Evolutionary conservation across 2,797 vertebrate species (phyloP).

Genomic region (Enteromius viviparus): DNA sequence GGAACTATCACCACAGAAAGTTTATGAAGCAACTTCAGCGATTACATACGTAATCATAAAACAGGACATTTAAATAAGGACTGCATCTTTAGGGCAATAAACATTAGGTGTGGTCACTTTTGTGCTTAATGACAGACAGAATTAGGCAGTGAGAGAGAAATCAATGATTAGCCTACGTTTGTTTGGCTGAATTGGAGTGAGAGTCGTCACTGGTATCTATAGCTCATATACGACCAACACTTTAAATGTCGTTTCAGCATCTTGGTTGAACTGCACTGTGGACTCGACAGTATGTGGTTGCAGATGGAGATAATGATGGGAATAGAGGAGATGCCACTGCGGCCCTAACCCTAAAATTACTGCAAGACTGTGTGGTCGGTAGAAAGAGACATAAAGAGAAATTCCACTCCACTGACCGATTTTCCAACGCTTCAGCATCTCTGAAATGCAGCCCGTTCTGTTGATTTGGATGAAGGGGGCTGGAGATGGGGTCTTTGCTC

Average conservation of each 20-base stretch:
- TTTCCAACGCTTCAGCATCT: constrained; percentile 54
- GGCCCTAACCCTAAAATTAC: constrained; percentile 56
- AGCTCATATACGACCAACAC: constrained; percentile 3
- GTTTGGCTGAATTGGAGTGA: constrained; percentile 1
- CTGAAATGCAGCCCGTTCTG: constrained; percentile 30
- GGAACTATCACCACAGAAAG: constrained; percentile 39
- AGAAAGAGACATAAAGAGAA: constrained; percentile 52
- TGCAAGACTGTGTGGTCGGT: constrained; percentile 54
- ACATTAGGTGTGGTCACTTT: constrained; percentile 1
- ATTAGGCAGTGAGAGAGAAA: neutral
- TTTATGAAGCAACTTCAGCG: constrained; percentile 16
- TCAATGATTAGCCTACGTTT: neutral
- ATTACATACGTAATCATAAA: constrained; percentile 29
- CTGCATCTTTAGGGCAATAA: neutral
- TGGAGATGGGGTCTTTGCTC: constrained; percentile 10
- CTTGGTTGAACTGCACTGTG: constrained; percentile 70
- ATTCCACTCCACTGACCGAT: constrained; percentile 52
- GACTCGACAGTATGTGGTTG: constrained; percentile 69
- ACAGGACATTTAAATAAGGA: constrained; percentile 7
- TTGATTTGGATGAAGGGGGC: constrained; percentile 29
- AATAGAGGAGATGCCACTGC: constrained; percentile 60
- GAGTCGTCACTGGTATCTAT: constrained; percentile 19
- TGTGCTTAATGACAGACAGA: neutral
- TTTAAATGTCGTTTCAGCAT: constrained; percentile 37
- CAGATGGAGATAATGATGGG: constrained; percentile 62